A percentile compares a stretch with the other conserved stretches of the same genome.
phyloP scores from a whole-genome alignment of 2,888 invertebrate species.

The Unio delphinus region DNA sequence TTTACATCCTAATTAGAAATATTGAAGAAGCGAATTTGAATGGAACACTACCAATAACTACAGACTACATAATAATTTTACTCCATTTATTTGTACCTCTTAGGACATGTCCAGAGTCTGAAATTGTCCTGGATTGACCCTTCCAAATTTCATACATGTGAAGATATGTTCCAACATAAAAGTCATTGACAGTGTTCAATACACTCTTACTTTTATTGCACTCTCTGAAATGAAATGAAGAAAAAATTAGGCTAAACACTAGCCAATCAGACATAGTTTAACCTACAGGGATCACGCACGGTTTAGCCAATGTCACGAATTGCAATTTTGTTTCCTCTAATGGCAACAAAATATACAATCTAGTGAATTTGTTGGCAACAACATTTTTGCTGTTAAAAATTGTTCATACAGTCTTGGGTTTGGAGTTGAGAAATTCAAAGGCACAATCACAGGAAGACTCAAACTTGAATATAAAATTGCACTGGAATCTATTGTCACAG shows the following conservation, averaged over 20 bases:
- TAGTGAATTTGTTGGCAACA: too few relatives aligned
- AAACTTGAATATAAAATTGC: too few relatives aligned
- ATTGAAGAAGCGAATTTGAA: not conserved
- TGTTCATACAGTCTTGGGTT: too few relatives aligned
- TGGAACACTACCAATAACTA: not conserved
- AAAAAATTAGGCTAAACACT: not conserved
- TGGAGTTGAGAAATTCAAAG: too few relatives aligned
- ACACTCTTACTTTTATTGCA: conserved; percentile 70
- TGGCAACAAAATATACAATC: too few relatives aligned
- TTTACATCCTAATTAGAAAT: too few relatives aligned
- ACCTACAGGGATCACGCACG: too few relatives aligned
- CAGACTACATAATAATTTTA: not conserved
- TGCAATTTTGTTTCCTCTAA: too few relatives aligned
- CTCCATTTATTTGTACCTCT: conserved; percentile 69
- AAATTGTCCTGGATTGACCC: conserved; percentile 72
- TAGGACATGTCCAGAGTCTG: conserved; percentile 74
- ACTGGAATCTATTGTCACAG: too few relatives aligned
- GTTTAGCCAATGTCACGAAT: too few relatives aligned
- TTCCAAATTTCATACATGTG: conserved; percentile 73
- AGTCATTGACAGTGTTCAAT: conserved; percentile 71
- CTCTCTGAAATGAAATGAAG: conserved; percentile 65
- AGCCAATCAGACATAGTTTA: not conserved
- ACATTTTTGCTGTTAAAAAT: too few relatives aligned
- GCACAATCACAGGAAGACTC: too few relatives aligned
- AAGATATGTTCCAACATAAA: conserved; percentile 72